These are phyloP conservation scores for Sphenopsis melanotis DNA, from an alignment of 2,797 vertebrate genomes.

Conservation along the genomic window DNA sequence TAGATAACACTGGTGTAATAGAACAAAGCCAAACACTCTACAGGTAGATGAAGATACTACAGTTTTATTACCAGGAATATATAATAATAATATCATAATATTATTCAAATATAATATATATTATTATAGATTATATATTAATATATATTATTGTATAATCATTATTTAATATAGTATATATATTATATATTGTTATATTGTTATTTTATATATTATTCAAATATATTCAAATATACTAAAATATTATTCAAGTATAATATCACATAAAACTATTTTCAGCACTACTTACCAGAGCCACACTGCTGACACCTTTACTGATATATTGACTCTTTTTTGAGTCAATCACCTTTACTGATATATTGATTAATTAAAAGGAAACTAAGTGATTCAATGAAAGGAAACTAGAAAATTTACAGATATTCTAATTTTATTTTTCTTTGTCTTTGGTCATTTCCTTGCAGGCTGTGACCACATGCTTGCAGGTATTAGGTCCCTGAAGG, in stretches of 20 bases:
- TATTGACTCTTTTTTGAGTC: background rate
- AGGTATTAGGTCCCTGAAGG: constrained; percentile 89
- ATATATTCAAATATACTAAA: background rate
- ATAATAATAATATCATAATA: background rate
- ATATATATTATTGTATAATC: background rate
- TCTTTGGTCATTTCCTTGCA: constrained; percentile 53
- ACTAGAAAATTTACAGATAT: background rate
- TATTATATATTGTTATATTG: background rate
- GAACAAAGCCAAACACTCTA: background rate
- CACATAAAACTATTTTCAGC: background rate
- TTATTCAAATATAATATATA: background rate
- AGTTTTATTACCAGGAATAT: background rate
- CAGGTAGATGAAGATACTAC: background rate
- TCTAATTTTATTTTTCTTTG: background rate
- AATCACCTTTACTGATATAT: background rate
- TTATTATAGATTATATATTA: background rate
- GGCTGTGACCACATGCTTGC: constrained; percentile 82
- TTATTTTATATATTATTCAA: too few species aligned
- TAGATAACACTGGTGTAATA: background rate
- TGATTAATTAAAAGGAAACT: background rate
- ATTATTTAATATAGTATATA: background rate
- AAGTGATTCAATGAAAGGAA: background rate
- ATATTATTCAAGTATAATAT: background rate
- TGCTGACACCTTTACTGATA: background rate
- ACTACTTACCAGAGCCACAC: background rate